A percentile compares a stretch with the other conserved stretches of the same genome.
Evolutionary conservation across 1,140 invertebrate species (phyloP).

Genomic region (Batillaria attramentaria): DNA sequence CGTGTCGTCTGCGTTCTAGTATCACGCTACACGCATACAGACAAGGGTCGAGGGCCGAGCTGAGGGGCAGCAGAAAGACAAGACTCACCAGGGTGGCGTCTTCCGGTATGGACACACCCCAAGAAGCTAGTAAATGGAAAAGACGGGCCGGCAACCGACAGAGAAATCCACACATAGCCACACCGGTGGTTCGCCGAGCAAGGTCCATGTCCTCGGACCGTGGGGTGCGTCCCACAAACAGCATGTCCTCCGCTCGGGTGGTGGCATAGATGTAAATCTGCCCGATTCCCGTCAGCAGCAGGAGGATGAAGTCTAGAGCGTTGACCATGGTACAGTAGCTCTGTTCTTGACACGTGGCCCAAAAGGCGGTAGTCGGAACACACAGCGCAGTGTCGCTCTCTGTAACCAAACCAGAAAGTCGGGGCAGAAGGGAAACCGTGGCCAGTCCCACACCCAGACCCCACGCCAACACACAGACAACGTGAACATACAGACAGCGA

Average conservation of each 20-base stretch:
- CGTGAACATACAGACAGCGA: constrained; percentile 10
- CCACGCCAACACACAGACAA: constrained; percentile 24
- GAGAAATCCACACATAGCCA: constrained; percentile 38
- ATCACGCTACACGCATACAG: constrained; percentile 44
- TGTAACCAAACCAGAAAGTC: constrained; percentile 43
- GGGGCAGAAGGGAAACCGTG: constrained; percentile 7
- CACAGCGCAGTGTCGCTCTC: too few species aligned
- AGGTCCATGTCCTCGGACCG: constrained; percentile 30
- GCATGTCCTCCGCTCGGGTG: constrained; percentile 15
- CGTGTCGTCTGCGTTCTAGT: too few species aligned
- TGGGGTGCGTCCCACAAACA: background rate
- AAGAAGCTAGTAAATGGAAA: constrained; percentile 32
- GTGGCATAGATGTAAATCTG: constrained; percentile 44
- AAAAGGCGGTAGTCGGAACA: too few species aligned
- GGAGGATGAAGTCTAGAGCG: constrained; percentile 39
- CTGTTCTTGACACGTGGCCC: constrained; percentile 32
- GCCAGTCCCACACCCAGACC: constrained; percentile 32
- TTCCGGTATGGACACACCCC: constrained; percentile 37
- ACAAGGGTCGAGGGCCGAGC: constrained; percentile 36
- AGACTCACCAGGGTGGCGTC: constrained; percentile 45
- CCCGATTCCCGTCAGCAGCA: constrained; percentile 38
- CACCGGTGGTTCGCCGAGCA: constrained; percentile 35
- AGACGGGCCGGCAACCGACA: constrained; percentile 35
- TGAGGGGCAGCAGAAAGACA: constrained; percentile 47
- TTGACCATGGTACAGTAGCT: constrained; percentile 39